Evolutionary conservation across 2,888 invertebrate genomes (phyloP), one percentile per base, ranked within the genome.

Genomic region (Uropetala carovei): DNA sequence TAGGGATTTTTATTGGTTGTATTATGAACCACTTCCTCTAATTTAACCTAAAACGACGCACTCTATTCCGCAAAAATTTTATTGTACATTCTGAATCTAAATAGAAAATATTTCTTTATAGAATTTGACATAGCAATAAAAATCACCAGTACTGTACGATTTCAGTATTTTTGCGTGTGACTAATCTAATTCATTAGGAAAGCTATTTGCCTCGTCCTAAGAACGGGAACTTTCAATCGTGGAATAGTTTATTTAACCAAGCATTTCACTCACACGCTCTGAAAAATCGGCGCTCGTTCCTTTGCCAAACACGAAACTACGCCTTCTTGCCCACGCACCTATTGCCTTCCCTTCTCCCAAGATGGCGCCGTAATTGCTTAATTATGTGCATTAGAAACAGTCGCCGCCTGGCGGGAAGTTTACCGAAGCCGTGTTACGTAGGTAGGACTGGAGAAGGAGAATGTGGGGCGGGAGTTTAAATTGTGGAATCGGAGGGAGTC

Each of bases 381-480:
- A 89, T 89, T 89, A 89, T 89, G 89, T 89, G 68, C 89, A 89
- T 89, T 68, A 68, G 89, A 89, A 89, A 89, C 89, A 89, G 89
- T 89, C 89, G 89, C 89, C 64, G 64, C 30, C 60, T 86, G 86
- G 86, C 43, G 89, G 64, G 89, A 89, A 89, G 64, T 89, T 89
- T 68, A 64, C 64, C 59, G 27, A 59, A 57, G 27, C 86, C 64
- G 30, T 64, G 56, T 18, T 43, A 5, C 43, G 43, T 1, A 60
- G 60, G 18, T 60, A 13, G 60, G 60, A 68, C n/a, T 68, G 10
- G 64, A 64, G 64, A 64, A 64, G 16, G 16, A 16, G 43, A 43
- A 43, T 43, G 43, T 43, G 43, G 43, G 43, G 43, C 43, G 43
- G 64, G 64, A 64, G 64, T 64, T 64, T 64, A 64, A 64, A 64